These are phyloP conservation scores for Pristiophorus japonicus DNA, from an alignment of 2,113 vertebrate genomes.

Conservation along the genomic window DNA sequence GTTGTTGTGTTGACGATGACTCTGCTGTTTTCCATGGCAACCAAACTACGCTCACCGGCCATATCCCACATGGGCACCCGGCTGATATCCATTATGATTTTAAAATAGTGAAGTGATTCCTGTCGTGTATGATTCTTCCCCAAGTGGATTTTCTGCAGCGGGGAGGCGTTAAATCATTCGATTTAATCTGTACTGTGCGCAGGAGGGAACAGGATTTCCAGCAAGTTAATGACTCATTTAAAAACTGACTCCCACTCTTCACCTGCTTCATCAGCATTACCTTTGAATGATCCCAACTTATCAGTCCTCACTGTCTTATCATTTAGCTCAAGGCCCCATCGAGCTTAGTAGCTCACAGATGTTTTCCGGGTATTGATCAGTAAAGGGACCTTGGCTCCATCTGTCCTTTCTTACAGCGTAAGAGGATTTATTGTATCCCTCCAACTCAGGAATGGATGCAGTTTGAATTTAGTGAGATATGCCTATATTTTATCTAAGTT, in stretches of 20 bases:
- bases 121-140: neutral
- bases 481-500: no score
- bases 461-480: no score
- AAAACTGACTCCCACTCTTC: neutral
- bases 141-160: neutral
- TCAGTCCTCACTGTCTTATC: no score
- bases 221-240: neutral
- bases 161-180: neutral
- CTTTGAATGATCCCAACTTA: no score
- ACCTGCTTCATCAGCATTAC: neutral
- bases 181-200: neutral
- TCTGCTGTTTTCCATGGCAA: neutral
- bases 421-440: no score
- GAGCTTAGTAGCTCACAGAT: no score
- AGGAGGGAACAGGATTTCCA: neutral
- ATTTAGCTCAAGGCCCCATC: no score
- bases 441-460: no score
- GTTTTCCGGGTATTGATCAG: no score
- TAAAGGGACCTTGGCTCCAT: no score
- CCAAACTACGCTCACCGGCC: neutral
- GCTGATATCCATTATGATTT: neutral
- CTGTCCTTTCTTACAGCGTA: no score
- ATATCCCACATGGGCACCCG: neutral
- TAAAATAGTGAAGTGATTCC: neutral
- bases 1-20: no score